Base-by-base conservation (phyloP, 2,797 vertebrate species). In the Lindbergichthys nudifrons region DNA sequence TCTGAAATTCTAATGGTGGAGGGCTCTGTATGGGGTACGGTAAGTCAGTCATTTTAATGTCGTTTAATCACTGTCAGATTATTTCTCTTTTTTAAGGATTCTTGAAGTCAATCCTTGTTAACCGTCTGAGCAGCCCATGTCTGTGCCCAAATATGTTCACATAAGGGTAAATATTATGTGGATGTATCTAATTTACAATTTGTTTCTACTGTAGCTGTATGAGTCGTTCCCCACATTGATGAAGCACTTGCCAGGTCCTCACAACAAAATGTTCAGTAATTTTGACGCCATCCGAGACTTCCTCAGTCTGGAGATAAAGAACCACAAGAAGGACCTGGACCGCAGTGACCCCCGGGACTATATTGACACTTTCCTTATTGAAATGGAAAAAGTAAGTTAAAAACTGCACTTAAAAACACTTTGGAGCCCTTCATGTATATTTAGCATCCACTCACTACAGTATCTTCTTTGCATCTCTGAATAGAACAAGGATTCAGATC, bases 351-450 rank as follows among this genome's bases (percentile, higher is more conserved):
- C 90, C 0, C 71, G 83, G 0, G 94, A 96, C 50, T 90, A 96
- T 32, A 95, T 96, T 0, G 95, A 96, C 0, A 58, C 88, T 48
- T 96, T 95, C 87, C 83, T 96, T 10, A 84, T 87, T 19, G 94
- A 95, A 91, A 94, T 95, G 84, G 75, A 91, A 16, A 89, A 93
- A 36, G 95, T 96, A 65, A 2, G 70, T 66, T 16, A 54, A 19
- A 2, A 36, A 5, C 11, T n/a, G 15, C 19, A 21, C 8, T 13
- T 4, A n/a, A 13, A 6, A 42, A 9, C 8, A 21, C 10, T 10
- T 15, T 32, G 14, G 6, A 21, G 1, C 1, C 0, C 5, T 11
- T 57, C 18, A 16, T 26, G 3, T 60, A 9, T 16, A 39, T 21
- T 1, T 39, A 10, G 1, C 7, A 14, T 5, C 5, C 6, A 11